Conservation (phyloP, 2,888 invertebrate species). For the Apantesis nais region DNA sequence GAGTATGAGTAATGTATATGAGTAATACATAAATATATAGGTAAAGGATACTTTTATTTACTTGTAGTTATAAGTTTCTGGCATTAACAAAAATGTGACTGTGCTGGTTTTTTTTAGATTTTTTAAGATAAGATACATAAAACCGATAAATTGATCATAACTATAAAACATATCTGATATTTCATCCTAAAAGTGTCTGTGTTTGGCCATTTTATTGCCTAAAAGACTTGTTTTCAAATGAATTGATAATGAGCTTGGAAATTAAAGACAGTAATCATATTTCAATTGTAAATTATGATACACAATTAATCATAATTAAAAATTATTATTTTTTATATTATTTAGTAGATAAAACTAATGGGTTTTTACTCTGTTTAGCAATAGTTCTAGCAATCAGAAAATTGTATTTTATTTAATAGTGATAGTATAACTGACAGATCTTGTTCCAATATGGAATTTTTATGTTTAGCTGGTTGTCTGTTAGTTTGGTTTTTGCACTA, state of each 20-base stretch:
- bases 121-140: constrained; percentile 36
- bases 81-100: constrained; percentile 1
- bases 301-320: too few relatives aligned
- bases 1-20: too few relatives aligned
- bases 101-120: constrained; percentile 17
- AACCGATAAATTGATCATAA: constrained; percentile 53
- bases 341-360: not conserved
- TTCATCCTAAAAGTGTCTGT: constrained; percentile 53
- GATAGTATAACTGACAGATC: not conserved
- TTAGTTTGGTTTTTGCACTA: too few relatives aligned
- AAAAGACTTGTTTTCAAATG: constrained; percentile 49
- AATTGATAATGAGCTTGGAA: constrained; percentile 54
- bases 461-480: too few relatives aligned
- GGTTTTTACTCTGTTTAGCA: not conserved
- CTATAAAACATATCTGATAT: constrained; percentile 50
- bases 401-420: not conserved
- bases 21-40: not conserved
- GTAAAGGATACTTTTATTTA: constrained; percentile 7
- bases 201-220: constrained; percentile 55
- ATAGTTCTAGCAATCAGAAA: not conserved
- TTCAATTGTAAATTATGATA: constrained; percentile 17
- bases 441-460: not conserved
- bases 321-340: not conserved
- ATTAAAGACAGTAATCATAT: constrained; percentile 21
- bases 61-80: not conserved